These are phyloP conservation scores for Meliscaeva auricollis DNA, from an alignment of 2,888 invertebrate species.

Conservation along the genomic window DNA sequence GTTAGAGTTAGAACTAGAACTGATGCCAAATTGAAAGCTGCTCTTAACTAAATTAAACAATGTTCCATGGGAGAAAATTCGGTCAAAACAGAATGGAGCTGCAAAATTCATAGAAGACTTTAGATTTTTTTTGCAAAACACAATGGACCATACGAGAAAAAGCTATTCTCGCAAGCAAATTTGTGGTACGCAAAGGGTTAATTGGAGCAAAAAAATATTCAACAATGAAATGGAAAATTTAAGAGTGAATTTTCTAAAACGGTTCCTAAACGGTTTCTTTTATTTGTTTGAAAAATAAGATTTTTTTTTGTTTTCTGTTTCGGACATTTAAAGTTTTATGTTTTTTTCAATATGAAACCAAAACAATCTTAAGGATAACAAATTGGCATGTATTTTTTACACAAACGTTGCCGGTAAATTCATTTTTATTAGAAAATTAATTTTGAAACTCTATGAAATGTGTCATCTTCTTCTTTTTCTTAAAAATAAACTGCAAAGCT, in stretches of 20 bases:
- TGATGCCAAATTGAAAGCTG: conserved; percentile 66
- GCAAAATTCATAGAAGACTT: conserved; percentile 14
- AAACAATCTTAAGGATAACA: too few species aligned
- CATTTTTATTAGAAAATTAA: too few species aligned
- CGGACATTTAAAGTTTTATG: too few species aligned
- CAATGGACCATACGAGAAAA: conserved; percentile 16
- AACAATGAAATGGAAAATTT: conserved; percentile 3
- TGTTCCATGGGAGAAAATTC: conserved; percentile 30
- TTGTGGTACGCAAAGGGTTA: conserved; percentile 17
- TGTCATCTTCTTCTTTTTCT: too few species aligned
- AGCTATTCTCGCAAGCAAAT: not conserved
- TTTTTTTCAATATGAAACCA: too few species aligned
- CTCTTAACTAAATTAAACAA: conserved; percentile 69
- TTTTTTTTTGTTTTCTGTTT: too few species aligned
- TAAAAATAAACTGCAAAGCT: too few species aligned
- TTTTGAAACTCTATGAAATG: too few species aligned
- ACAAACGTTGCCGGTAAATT: too few species aligned
- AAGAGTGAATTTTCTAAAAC: conserved; percentile 1
- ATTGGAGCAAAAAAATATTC: conserved; percentile 28
- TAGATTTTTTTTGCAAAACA: not conserved
- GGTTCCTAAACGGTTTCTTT: conserved; percentile 3
- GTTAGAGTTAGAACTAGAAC: not conserved
- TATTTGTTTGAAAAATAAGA: not conserved
- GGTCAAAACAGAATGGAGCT: conserved; percentile 26
- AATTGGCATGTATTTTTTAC: too few species aligned